A percentile compares a stretch with the other conserved stretches of the same genome.
These are phyloP conservation scores for Strigops habroptila DNA, from an alignment of 2,113 vertebrate species.

Conservation along the genomic window DNA sequence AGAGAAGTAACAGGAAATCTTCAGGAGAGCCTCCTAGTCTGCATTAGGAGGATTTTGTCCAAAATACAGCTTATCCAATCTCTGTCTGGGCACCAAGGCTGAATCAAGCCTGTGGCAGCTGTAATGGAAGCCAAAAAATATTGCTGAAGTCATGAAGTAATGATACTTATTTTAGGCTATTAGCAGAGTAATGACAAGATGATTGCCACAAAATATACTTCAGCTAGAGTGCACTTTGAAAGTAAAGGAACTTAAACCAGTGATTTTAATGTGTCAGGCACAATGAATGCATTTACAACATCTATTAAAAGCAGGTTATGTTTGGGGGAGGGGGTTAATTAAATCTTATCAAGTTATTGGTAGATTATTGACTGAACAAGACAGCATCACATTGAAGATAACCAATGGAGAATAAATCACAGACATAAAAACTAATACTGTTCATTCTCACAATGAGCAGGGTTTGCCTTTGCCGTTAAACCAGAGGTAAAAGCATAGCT, in stretches of 20 bases:
- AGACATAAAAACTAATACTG: constrained; percentile 35
- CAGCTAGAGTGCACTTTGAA: neutral
- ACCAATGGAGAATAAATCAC: constrained; percentile 44
- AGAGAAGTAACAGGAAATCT: neutral
- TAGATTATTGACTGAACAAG: constrained; percentile 51
- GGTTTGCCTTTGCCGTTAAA: neutral
- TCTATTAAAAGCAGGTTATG: constrained; percentile 36
- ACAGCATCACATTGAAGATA: constrained; percentile 49
- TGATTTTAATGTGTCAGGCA: neutral
- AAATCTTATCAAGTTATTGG: neutral
- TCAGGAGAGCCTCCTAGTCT: neutral
- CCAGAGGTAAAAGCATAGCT: neutral
- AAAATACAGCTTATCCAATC: neutral
- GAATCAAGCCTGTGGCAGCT: neutral
- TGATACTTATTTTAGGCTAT: neutral
- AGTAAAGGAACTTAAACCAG: constrained; percentile 5
- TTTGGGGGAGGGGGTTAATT: constrained; percentile 26
- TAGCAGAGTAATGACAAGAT: constrained; percentile 11
- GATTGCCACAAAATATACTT: constrained; percentile 19
- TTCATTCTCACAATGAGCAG: neutral
- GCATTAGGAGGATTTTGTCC: neutral
- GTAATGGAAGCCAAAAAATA: neutral
- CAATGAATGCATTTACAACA: constrained; percentile 27
- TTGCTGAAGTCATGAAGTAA: neutral
- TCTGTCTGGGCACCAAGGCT: neutral